Conservation (phyloP, 2,888 invertebrate genomes). For the Eristalis arbustorum region DNA sequence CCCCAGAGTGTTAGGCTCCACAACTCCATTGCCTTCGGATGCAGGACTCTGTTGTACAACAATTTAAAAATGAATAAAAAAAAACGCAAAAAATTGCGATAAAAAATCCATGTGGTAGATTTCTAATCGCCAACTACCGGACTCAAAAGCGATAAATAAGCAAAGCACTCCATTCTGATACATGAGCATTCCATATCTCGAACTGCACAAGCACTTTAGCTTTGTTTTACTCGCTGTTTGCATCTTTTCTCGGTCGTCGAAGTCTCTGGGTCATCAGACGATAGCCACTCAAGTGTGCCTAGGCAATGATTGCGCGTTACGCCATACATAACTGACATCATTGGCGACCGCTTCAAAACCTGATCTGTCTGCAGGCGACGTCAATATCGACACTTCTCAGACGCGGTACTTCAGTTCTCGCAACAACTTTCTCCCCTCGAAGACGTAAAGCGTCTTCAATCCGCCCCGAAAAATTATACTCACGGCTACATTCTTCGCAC, state of each 20-base stretch:
- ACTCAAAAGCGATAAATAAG: not conserved
- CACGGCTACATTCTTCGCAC: not conserved
- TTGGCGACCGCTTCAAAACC: not conserved
- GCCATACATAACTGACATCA: not conserved
- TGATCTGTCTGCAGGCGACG: not conserved
- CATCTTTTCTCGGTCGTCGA: no score
- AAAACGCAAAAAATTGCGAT: not conserved
- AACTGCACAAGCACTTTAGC: not conserved
- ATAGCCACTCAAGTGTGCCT: not conserved
- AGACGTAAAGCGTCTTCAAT: not conserved
- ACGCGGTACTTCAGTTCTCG: not conserved
- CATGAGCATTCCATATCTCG: not conserved
- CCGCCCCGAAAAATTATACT: not conserved
- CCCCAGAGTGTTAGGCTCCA: no score
- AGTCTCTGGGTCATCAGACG: no score
- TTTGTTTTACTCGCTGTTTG: not conserved
- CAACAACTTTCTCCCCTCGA: not conserved
- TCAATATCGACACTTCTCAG: not conserved
- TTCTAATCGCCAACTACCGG: not conserved
- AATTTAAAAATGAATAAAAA: no score
- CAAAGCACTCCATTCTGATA: not conserved
- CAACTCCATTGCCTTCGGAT: no score
- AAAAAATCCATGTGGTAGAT: not conserved
- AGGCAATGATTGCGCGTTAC: not conserved
- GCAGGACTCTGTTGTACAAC: no score